Percentiles rank a stretch among this genome's conserved stretches.
phyloP scores from a whole-genome alignment of 2,888 invertebrate species.

The Hemithea aestivaria region DNA sequence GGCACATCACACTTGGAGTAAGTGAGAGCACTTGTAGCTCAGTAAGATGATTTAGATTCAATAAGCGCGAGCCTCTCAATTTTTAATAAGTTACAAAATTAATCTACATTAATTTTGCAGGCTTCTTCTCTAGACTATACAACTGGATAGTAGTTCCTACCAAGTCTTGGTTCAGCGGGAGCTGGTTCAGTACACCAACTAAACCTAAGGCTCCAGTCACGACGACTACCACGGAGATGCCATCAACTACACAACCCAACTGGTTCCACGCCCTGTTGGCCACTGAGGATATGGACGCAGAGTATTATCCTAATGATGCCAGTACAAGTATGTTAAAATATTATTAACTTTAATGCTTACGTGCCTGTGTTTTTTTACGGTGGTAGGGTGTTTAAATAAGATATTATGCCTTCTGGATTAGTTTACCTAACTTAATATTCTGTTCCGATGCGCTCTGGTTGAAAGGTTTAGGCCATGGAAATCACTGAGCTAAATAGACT shows the following conservation, averaged over 20 bases:
- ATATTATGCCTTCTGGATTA: too few relatives aligned
- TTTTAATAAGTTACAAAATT: too few relatives aligned
- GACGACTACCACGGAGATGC: slow-evolving; percentile 49
- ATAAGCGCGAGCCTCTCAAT: too few relatives aligned
- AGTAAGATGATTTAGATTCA: too few relatives aligned
- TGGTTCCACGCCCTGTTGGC: slow-evolving; percentile 69
- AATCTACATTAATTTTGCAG: slow-evolving; percentile 32
- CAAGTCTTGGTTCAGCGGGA: slow-evolving; percentile 67
- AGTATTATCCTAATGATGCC: slow-evolving; percentile 33
- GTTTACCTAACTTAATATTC: too few relatives aligned
- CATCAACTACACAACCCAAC: slow-evolving; percentile 42
- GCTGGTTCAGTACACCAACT: slow-evolving; percentile 58
- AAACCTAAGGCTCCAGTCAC: slow-evolving; percentile 33
- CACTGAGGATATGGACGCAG: slow-evolving; percentile 57
- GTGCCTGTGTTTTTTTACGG: too few relatives aligned
- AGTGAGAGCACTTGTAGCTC: too few relatives aligned
- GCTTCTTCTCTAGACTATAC: slow-evolving; percentile 55
- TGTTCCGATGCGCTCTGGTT: too few relatives aligned
- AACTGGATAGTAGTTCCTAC: slow-evolving; percentile 51
- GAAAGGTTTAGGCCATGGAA: too few relatives aligned
- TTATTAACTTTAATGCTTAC: not conserved
- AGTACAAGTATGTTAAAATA: slow-evolving; percentile 30
- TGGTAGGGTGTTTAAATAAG: too few relatives aligned
- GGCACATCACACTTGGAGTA: too few relatives aligned
- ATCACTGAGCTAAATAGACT: too few relatives aligned